phyloP scores from a whole-genome alignment of 2,888 invertebrate species.

The Drosophila anomelani region DNA sequence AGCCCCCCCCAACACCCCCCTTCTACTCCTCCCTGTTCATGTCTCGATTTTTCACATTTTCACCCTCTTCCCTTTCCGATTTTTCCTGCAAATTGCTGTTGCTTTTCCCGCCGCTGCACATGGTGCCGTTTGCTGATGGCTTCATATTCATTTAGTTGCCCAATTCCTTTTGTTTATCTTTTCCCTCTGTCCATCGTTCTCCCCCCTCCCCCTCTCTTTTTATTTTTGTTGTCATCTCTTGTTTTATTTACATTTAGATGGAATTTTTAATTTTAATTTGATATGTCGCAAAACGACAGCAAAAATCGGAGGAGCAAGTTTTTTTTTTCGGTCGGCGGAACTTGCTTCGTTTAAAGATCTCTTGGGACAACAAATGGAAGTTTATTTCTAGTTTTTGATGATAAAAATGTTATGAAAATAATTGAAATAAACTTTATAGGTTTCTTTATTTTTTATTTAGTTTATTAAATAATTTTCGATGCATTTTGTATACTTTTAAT shows the following conservation, averaged over 20 bases:
- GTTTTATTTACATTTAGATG: constrained; percentile 54
- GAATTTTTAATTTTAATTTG: constrained; percentile 60
- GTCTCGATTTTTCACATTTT: constrained; percentile 18
- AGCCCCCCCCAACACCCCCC: neutral
- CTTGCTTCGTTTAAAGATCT: neutral
- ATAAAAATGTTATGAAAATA: neutral
- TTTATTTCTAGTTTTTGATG: neutral
- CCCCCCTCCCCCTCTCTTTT: neutral
- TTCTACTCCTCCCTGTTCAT: constrained; percentile 1
- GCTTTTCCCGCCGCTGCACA: constrained; percentile 29
- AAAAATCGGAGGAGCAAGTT: neutral
- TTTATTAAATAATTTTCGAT: neutral
- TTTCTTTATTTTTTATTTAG: neutral
- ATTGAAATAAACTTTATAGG: neutral
- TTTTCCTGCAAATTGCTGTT: constrained; percentile 12
- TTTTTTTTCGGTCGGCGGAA: neutral
- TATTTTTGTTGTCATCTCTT: constrained; percentile 6
- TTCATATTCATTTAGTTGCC: constrained; percentile 48
- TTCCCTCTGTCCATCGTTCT: constrained; percentile 11
- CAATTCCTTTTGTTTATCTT: constrained; percentile 43
- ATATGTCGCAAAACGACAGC: constrained; percentile 26
- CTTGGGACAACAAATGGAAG: neutral
- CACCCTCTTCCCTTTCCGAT: constrained; percentile 8
- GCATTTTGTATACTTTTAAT: neutral
- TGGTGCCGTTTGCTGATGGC: constrained; percentile 42